Evolutionary conservation across 2,888 invertebrate genomes (phyloP), one percentile per base, ranked within the genome.

Genomic region (Uropetala carovei): DNA sequence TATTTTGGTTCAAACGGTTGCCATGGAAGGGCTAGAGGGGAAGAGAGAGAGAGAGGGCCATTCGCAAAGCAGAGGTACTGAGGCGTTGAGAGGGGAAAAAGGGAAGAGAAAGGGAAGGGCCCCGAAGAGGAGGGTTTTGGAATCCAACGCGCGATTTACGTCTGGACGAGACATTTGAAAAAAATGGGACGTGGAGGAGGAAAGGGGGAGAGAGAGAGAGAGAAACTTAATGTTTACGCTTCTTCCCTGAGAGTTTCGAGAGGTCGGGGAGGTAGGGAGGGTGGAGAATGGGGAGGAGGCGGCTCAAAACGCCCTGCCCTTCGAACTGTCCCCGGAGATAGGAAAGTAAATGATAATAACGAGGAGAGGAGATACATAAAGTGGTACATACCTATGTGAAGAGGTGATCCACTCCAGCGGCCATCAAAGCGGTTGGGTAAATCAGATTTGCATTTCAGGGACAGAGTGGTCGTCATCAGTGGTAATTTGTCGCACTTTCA

Each of bases 111-210:
- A n/a, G 9, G 27, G 22, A n/a, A n/a, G 75, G 75, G 14, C 30
- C 64, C 10, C n/a, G 30, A 64, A 64, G 27, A 59, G 18, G 27
- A 59, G 18, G 22, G 14, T 30, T 30, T 60, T 64, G 89, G 30
- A 27, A 30, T 59, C 89, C 60, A 13, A 58, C 30, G 64, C 60
- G 64, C 30, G 27, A 59, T 18, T 59, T 59, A 57, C 60, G 30
- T n/a, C 27, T 43, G 60, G 64, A 30, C 43, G 68, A 10, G 89
- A 64, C 68, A 27, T 11, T 22, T 11, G 27, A 75, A 60, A 84
- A 86, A 86, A 86, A 86, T 59, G 85, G 86, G 86, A 27, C n/a
- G 86, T 10, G 60, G 16, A 9, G n/a, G 57, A 85, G 58, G 57
- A 58, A n/a, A n/a, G n/a, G n/a, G n/a, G n/a, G n/a, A n/a, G n/a